A percentile compares a stretch with the other conserved stretches of the same genome.
Conservation (phyloP, 2,113 vertebrate species). For the Myotis davidii region DNA sequence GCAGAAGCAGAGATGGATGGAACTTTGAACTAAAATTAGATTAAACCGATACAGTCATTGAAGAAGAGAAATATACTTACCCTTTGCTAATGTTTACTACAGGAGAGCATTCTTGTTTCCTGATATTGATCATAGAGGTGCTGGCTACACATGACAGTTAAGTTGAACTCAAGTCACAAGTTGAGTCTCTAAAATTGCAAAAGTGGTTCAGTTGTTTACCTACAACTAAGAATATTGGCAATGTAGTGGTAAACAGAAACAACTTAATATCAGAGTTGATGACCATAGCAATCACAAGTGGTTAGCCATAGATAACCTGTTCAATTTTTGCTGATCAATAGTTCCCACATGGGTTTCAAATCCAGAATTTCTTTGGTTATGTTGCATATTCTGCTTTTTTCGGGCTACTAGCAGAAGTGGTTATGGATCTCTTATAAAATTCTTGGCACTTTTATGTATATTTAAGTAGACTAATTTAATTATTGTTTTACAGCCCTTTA, state of each 20-base stretch:
- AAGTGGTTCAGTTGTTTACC: neutral
- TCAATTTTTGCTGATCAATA: neutral
- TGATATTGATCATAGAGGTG: neutral
- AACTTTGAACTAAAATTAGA: constrained; percentile 69
- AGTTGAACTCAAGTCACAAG: neutral
- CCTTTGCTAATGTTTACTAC: constrained; percentile 52
- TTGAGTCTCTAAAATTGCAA: neutral
- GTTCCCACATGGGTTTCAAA: neutral
- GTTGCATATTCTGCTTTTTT: neutral
- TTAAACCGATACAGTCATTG: constrained; percentile 52
- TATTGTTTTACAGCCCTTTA: neutral
- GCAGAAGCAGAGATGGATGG: constrained; percentile 63
- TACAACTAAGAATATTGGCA: neutral
- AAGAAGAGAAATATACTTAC: constrained; percentile 12
- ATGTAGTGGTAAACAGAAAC: neutral
- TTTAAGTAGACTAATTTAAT: neutral
- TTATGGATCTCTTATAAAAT: neutral
- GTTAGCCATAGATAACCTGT: neutral
- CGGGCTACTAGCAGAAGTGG: neutral
- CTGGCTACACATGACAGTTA: neutral
- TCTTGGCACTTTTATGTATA: neutral
- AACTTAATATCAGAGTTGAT: neutral
- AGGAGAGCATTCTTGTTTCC: constrained; percentile 31
- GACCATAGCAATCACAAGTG: neutral
- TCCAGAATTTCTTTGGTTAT: neutral